Conservation (phyloP, 2,113 vertebrate species). For the Nettapus auritus region DNA sequence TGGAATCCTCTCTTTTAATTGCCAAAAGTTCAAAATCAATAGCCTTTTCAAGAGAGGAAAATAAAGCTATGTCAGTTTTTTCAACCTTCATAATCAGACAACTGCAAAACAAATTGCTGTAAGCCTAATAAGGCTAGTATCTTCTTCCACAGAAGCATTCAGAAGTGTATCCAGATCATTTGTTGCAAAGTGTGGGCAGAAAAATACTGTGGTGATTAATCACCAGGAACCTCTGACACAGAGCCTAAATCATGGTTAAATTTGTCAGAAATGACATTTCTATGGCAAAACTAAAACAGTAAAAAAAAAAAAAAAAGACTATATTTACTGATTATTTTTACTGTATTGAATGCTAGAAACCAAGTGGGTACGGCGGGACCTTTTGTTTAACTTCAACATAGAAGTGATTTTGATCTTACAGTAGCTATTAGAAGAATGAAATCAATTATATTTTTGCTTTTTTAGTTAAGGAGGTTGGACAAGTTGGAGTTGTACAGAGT, state of each 20-base stretch:
- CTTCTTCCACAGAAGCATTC: not conserved
- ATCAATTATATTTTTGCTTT: not conserved
- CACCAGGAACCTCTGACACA: slow-evolving; percentile 11
- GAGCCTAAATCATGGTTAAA: not conserved
- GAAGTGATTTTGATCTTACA: slow-evolving; percentile 41
- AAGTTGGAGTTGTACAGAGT: not conserved
- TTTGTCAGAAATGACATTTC: not conserved
- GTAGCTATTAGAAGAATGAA: slow-evolving; percentile 3
- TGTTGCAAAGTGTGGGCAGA: not conserved
- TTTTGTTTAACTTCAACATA: not conserved
- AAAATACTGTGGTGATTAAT: not conserved
- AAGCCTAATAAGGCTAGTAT: not conserved
- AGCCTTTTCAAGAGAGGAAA: not conserved
- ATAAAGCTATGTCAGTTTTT: not conserved
- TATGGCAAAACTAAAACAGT: not conserved
- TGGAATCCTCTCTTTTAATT: not conserved
- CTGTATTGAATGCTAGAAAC: not conserved
- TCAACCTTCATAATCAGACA: not conserved
- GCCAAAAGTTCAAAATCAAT: not conserved
- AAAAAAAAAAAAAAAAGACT: not conserved
- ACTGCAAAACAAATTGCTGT: not conserved
- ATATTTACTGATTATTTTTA: not conserved
- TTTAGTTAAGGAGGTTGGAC: not conserved
- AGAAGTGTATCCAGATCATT: not conserved
- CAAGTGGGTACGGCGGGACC: not conserved